Base-by-base conservation (phyloP, 2,888 invertebrate genomes). In the Drosophila demipolita region DNA sequence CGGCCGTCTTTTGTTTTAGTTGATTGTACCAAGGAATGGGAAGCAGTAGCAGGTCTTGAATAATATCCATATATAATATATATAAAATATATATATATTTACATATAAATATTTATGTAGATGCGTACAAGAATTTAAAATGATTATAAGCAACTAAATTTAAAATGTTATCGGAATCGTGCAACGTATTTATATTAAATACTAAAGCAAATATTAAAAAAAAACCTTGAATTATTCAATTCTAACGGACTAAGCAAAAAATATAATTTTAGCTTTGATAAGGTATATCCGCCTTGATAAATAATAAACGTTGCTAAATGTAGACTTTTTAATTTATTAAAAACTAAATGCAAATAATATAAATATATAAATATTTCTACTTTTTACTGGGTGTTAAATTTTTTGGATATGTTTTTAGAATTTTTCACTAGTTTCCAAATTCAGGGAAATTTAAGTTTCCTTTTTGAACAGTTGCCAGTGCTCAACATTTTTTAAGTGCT, bases 1-100 rank as follows among this genome's bases (percentile, higher is more conserved):
- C 77, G 77, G 58, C 54, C 50, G 45, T 65, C 76, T 68, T 76
- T 76, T 76, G 76, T 76, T 73, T 73, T 36, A 59, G 78, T 17
- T 42, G 57, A 76, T 61, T 57, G 45, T 7, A 5, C n/a, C 5
- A 55, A 26, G 38, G 45, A n/a, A 32, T 17, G 17, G 15, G 15
- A 20, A 52, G 33, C 20, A 20, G 20, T 33, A 8, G 8, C 5
- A 17, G 0, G 0, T 26, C 5, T 17, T 5, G 36, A n/a, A 55
- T 20, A 7, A 29, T 15, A 55, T 40, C 15, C 23, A 40, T 20
- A 29, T 9, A 9, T 23, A 42, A 35, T 35, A 35, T 5, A 36
- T 35, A 11, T 3, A 23, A 23, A 45, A 45, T 1, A 29, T 29
- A 7, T 3, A 45, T 23, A 20, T 20, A 42, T 12, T 1, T n/a